Base-by-base conservation (phyloP, 1,140 invertebrate genomes). In the Diploscapter pachys region DNA sequence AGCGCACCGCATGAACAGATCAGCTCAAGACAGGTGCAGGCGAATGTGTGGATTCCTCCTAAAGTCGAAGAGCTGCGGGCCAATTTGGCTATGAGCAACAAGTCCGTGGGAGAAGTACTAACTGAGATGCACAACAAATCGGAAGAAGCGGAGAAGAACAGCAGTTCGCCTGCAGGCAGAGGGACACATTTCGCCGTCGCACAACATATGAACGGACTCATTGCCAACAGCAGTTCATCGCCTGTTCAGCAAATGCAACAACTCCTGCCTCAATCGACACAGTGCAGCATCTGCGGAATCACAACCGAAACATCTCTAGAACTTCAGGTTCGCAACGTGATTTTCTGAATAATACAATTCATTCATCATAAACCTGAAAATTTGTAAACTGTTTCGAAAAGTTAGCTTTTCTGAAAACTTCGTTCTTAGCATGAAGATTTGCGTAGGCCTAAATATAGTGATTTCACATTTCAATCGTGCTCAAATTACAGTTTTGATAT, bases 1-100 rank as follows among this genome's bases (percentile, higher is more conserved):
- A 4, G 2, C 11, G n/a, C 31, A n/a, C 71, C 31, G 31, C 31
- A 31, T 31, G 31, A 31, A 31, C 31, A 31, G 31, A 31, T 31
- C 31, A 31, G 31, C 31, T 31, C 31, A 31, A 31, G 31, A 31
- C 31, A 31, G 31, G 56, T 70, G 55, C 52, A 74, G 49, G 76
- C 76, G 52, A 78, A 72, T 55, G 75, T 77, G 31, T 77, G 76
- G 76, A 61, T 77, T 51, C 76, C 76, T 5, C 76, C 76, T 4
- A 77, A 64, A 54, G 74, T 50, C 6, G 52, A 54, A 8, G 66
- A 68, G 13, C 11, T 68, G 8, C 6, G 8, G 5, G 8, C 6
- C 11, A 9, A 65, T 9, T 65, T 50, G 13, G 63, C 63, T 31
- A 9, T 65, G 63, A 49, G 51, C 31, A 8, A 65, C 13, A 9